phyloP scores from a whole-genome alignment of 1,140 invertebrate genomes.

The Ptiloglossa arizonensis region DNA sequence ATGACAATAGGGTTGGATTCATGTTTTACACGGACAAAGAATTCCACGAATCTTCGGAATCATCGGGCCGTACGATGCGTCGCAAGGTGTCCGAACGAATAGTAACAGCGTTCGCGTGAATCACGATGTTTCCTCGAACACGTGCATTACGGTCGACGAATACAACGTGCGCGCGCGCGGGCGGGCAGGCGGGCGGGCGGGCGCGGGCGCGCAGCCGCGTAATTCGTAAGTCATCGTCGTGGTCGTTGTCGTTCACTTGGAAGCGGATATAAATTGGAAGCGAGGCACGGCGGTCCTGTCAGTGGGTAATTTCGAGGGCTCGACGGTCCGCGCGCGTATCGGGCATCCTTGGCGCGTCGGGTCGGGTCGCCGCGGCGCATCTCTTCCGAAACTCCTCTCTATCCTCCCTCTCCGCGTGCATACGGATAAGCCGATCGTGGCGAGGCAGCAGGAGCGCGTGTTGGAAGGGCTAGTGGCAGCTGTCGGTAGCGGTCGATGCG shows the following conservation, averaged over 20 bases:
- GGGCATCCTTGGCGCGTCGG: conserved; percentile 27
- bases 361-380: background rate
- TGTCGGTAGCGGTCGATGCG: conserved; percentile 38
- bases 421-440: conserved; percentile 50
- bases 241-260: background rate
- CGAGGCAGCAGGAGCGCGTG: conserved; percentile 36
- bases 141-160: conserved; percentile 16
- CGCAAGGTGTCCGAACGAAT: background rate
- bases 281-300: background rate
- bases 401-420: conserved; percentile 23
- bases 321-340: conserved; percentile 3
- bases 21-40: background rate
- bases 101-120: conserved; percentile 23
- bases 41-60: background rate
- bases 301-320: conserved; percentile 6
- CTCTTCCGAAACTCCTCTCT: conserved; percentile 15
- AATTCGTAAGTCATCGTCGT: conserved; percentile 20
- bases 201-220: conserved; percentile 22
- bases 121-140: conserved; percentile 21
- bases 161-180: conserved; percentile 38
- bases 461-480: conserved; percentile 55
- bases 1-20: too few species aligned
- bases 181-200: conserved; percentile 35
- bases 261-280: conserved; percentile 38
- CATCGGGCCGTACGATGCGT: background rate